Base-by-base conservation (phyloP, 2,888 invertebrate genomes). In the Andrena hattorfiana region DNA sequence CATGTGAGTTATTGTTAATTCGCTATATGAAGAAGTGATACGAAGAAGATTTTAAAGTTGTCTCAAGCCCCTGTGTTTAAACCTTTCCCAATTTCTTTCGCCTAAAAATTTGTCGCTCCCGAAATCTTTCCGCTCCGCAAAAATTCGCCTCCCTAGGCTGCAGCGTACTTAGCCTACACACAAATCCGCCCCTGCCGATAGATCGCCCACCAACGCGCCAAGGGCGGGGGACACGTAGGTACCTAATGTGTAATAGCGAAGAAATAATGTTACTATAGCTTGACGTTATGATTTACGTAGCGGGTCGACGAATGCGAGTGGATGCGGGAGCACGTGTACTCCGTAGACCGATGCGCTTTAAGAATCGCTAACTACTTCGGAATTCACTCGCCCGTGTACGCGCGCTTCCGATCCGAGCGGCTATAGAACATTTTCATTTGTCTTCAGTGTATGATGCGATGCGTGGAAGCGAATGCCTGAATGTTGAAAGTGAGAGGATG, bases 201-300 rank as follows among this genome's bases (percentile, higher is more conserved):
- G 23, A 56, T 56, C 66, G 76, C 84, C 85, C 77, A 54, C 51
- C 63, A 54, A 42, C 49, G 67, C 51, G 51, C 73, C 68, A 60
- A 28, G 20, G 20, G 20, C 56, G 80, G 69, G 54, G 77, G 66
- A 76, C 49, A 60, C 67, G 67, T 84, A 86, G 85, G 81, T 89
- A 87, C 83, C 86, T 87, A 87, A 83, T 83, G 81, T 85, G 75
- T 83, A 81, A 82, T 82, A 82, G 81, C 73, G 76, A 71, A 82
- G 59, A 81, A 73, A 59, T 76, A 67, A 78, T 70, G 63, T 74
- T 83, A 81, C 68, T 80, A 68, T 62, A 73, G 23, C 72, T 42
- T 59, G 54, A 3, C 64, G 74, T 83, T 69, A 30, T 48, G 62
- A 73, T 63, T 42, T 63, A 16, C 66, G 73, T 86, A 76, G 26